These are phyloP conservation scores for Tachypleus tridentatus DNA, from an alignment of 1,140 invertebrate species.

Conservation along the genomic window DNA sequence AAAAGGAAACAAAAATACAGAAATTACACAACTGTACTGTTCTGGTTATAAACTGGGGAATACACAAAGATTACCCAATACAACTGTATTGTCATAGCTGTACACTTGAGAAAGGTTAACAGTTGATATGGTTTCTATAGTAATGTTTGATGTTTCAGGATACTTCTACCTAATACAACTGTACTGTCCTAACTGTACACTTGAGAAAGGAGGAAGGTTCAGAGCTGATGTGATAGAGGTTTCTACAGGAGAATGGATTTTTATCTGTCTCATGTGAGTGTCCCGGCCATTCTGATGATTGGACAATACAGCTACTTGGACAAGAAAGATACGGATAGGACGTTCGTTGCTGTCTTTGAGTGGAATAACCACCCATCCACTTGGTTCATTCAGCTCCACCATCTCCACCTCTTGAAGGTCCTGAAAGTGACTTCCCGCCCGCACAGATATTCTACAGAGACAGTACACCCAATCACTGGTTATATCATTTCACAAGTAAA, in stretches of 20 bases:
- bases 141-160: too few relatives aligned
- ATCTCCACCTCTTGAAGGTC: constrained; percentile 96
- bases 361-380: constrained; percentile 88
- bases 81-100: constrained; percentile 67
- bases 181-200: constrained; percentile 66
- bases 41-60: too few relatives aligned
- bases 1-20: too few relatives aligned
- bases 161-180: constrained; percentile 52
- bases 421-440: constrained; percentile 92
- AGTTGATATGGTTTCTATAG: constrained; percentile 9
- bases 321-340: constrained; percentile 87
- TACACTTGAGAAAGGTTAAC: constrained; percentile 56
- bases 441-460: constrained; percentile 65
- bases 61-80: constrained; percentile 43
- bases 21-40: too few relatives aligned
- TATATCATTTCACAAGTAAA: too few relatives aligned
- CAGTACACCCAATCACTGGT: not conserved
- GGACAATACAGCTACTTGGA: constrained; percentile 91
- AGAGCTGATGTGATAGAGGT: constrained; percentile 52
- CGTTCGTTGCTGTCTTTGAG: constrained; percentile 77
- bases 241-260: constrained; percentile 85
- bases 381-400: constrained; percentile 84
- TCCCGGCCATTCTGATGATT: constrained; percentile 98
- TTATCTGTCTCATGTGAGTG: constrained; percentile 94
- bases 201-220: constrained; percentile 49